phyloP scores from a whole-genome alignment of 2,888 invertebrate species.

The Dione vanillae region DNA sequence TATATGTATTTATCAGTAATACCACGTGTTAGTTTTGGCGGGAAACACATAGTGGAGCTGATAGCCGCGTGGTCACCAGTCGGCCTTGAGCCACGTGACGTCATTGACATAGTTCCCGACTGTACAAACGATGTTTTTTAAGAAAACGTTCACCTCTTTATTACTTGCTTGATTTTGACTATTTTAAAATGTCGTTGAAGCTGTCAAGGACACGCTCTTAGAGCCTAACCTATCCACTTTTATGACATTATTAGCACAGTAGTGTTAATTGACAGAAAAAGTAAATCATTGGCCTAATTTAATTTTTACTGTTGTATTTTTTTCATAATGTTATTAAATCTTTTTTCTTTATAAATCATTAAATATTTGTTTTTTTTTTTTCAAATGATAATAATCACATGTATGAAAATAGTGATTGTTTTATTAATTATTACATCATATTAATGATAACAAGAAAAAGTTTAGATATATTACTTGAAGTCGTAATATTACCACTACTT shows the following conservation, averaged over 20 bases:
- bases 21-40: constrained; percentile 64
- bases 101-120: constrained; percentile 80
- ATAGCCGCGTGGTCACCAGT: constrained; percentile 62
- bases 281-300: not conserved
- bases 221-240: not conserved
- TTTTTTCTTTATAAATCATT: not conserved
- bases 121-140: constrained; percentile 58
- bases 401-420: too few species aligned
- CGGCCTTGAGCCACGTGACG: constrained; percentile 78
- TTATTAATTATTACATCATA: too few species aligned
- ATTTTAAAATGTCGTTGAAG: constrained; percentile 5
- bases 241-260: not conserved
- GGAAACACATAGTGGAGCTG: constrained; percentile 56
- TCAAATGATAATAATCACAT: not conserved
- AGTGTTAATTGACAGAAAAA: constrained; percentile 9
- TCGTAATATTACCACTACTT: not conserved
- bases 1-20: constrained; percentile 35
- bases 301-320: too few species aligned
- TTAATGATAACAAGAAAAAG: too few species aligned
- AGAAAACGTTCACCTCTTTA: constrained; percentile 47
- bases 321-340: too few species aligned
- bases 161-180: constrained; percentile 38
- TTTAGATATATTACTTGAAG: too few species aligned
- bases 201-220: constrained; percentile 23
- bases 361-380: not conserved